phyloP scores from a whole-genome alignment of 2,888 invertebrate genomes.

The Erebia ligea region DNA sequence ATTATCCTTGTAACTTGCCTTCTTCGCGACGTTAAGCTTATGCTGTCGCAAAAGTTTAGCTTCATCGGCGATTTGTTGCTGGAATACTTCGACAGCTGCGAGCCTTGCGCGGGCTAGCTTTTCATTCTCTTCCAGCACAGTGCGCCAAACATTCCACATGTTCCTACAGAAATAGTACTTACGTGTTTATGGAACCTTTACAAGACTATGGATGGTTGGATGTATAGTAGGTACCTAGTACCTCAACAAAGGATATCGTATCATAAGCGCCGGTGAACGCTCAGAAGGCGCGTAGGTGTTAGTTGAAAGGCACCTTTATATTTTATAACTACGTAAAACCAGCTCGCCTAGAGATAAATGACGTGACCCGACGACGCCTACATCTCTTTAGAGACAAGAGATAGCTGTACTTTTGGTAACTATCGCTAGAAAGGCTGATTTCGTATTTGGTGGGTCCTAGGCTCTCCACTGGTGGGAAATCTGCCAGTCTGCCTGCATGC shows the following conservation, averaged over 20 bases:
- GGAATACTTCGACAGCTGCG: slow-evolving; percentile 97
- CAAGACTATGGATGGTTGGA: neutral
- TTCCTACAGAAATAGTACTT: slow-evolving; percentile 86
- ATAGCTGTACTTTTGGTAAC: too few relatives aligned
- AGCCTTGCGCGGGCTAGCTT: slow-evolving; percentile 94
- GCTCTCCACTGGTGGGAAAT: too few relatives aligned
- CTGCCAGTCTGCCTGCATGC: too few relatives aligned
- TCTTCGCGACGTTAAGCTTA: slow-evolving; percentile 92
- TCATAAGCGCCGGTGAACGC: neutral
- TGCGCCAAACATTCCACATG: slow-evolving; percentile 99
- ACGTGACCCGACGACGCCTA: neutral
- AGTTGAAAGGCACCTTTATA: neutral
- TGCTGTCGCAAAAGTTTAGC: slow-evolving; percentile 92
- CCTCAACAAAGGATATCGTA: neutral
- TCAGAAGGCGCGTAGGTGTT: neutral
- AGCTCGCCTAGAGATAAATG: neutral
- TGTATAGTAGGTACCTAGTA: neutral
- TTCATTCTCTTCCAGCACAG: slow-evolving; percentile 97
- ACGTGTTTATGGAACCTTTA: neutral
- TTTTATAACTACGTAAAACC: neutral
- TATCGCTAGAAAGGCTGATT: too few relatives aligned
- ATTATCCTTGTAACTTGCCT: slow-evolving; percentile 72
- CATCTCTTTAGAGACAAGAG: too few relatives aligned
- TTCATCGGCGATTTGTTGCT: slow-evolving; percentile 97
- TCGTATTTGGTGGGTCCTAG: too few relatives aligned